Base-by-base conservation (phyloP, 2,113 vertebrate species). In the Rhinoderma darwinii region DNA sequence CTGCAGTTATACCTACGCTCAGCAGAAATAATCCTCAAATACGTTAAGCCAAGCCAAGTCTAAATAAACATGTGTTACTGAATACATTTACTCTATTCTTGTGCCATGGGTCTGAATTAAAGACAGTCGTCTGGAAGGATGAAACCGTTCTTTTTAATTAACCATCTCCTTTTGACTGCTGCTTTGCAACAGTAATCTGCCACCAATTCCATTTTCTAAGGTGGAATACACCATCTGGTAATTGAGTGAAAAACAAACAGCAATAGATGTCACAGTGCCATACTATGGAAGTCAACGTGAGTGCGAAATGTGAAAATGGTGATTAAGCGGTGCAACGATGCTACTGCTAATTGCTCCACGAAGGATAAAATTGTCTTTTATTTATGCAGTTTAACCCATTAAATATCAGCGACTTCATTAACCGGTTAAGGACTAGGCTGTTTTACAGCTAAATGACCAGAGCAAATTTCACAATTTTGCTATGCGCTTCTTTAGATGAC, bases 181-280 rank as follows among this genome's bases (percentile, higher is more conserved):
- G 73, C 18, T 72, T 72, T 72, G 68, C 68, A 72, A 41, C 68
- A 72, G 18, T 72, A 41, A 39, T 37, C 27, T 20, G 56, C 18
- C 56, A 35, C 73, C 63, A 25, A 74, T 56, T 50, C 56, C 39
- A 43, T 78, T 78, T 59, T 47, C 35, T 66, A 66, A 77, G 56
- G 37, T 77, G 22, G 54, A 66, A 32, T 47, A 77, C 54, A 77
- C 47, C 54, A 77, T 78, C 72, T 85, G 73, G 74, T 85, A 78
- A 85, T 78, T 47, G 84, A 85, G 56, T 78, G 41, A 35, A 78
- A 77, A 78, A 85, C 51, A 76, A 72, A 47, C 54, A 85, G 27
- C 37, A 37, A 72, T 72, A 30, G 39, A 76, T 77, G 84, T 85
- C 84, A 85, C 84, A 56, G 17, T 44, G 72, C 70, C 51, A 35